Evolutionary conservation across 2,113 vertebrate species (phyloP).

Genomic region (Origma solitaria): DNA sequence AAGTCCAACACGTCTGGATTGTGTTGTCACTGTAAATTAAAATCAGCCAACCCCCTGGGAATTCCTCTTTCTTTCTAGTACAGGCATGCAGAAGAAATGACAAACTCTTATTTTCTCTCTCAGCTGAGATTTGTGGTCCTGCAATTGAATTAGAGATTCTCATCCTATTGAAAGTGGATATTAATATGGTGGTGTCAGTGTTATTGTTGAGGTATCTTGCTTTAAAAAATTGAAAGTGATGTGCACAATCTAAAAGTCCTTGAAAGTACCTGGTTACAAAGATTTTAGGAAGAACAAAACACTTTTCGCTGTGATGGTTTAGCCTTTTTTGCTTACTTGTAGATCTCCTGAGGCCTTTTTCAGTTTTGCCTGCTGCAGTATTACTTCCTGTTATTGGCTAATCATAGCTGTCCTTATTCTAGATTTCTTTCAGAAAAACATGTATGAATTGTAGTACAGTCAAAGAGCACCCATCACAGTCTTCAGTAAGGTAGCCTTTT

Average conservation of each 20-base stretch:
- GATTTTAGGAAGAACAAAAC: background rate
- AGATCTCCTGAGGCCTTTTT: background rate
- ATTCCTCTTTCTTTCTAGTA: background rate
- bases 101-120: background rate
- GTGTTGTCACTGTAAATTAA: background rate
- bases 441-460: background rate
- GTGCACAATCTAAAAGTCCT: background rate
- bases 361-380: background rate
- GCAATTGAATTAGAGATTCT: background rate
- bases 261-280: background rate
- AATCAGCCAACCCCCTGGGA: background rate
- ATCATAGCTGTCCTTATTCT: background rate
- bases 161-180: fast-evolving
- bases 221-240: background rate
- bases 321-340: background rate
- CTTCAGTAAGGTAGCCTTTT: background rate
- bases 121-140: background rate
- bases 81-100: background rate
- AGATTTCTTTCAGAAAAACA: background rate
- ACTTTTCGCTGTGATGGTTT: fast-evolving
- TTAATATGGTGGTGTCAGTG: background rate
- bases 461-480: background rate
- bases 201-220: background rate
- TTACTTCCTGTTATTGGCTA: background rate
- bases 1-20: background rate